Conservation (phyloP, 64 coral and sea anemone genomes). For the Actinia tenebrosa region DNA sequence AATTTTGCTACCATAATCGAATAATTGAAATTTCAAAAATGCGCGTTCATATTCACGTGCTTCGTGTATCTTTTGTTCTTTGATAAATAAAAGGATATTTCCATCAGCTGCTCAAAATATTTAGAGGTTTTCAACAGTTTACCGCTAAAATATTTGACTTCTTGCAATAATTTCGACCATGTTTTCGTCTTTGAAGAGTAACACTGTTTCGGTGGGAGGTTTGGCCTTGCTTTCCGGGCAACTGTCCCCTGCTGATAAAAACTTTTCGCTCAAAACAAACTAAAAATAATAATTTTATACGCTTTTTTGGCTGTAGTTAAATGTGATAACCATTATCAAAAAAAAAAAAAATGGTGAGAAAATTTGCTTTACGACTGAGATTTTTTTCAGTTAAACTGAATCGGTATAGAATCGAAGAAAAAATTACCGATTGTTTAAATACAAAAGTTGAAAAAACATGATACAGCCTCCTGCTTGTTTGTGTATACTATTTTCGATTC, state of each 20-base stretch:
- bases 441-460: too few species aligned
- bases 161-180: neutral
- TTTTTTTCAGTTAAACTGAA: too few species aligned
- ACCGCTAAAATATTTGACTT: neutral
- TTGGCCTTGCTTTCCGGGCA: neutral
- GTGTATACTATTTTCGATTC: too few species aligned
- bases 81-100: neutral
- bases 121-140: neutral
- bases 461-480: too few species aligned
- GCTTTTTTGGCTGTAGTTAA: neutral
- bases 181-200: neutral
- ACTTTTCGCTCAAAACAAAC: neutral
- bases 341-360: too few species aligned
- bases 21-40: neutral
- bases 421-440: too few species aligned
- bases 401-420: too few species aligned
- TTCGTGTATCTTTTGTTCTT: neutral
- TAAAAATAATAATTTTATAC: neutral
- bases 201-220: neutral
- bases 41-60: neutral
- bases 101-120: neutral
- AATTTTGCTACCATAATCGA: too few species aligned
- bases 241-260: neutral
- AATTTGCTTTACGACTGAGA: too few species aligned
- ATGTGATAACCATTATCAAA: neutral